These are phyloP conservation scores for Botia kubotai DNA, from an alignment of 2,797 vertebrate species.

Conservation along the genomic window DNA sequence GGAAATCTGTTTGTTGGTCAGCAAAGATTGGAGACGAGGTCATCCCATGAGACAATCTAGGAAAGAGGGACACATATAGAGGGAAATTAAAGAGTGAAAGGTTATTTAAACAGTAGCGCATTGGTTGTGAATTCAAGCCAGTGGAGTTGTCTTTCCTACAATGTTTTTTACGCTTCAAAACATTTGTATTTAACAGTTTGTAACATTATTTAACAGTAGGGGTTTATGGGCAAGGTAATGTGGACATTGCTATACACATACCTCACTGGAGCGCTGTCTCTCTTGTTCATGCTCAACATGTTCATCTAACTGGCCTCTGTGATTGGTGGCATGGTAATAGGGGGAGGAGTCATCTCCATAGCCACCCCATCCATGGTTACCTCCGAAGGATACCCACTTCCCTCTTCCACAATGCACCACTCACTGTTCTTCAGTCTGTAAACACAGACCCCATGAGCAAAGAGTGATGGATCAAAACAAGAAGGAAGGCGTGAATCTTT, in stretches of 20 bases:
- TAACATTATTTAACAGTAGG: neutral
- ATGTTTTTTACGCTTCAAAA: slow-evolving; percentile 25
- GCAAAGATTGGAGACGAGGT: slow-evolving; percentile 66
- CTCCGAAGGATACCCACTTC: slow-evolving; percentile 52
- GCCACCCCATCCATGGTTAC: slow-evolving; percentile 24
- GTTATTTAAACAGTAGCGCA: neutral
- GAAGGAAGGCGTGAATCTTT: neutral
- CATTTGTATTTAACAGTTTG: neutral
- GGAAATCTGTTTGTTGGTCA: slow-evolving; percentile 80
- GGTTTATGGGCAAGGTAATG: slow-evolving; percentile 16
- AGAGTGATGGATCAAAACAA: neutral
- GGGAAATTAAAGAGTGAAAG: neutral
- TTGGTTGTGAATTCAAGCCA: slow-evolving; percentile 4
- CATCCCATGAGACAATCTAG: slow-evolving; percentile 44
- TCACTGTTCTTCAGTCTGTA: slow-evolving; percentile 70
- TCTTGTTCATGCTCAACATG: slow-evolving; percentile 10
- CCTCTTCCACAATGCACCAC: slow-evolving; percentile 66
- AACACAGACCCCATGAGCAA: slow-evolving; percentile 3
- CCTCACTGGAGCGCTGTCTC: slow-evolving; percentile 42
- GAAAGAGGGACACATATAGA: neutral
- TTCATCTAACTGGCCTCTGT: slow-evolving; percentile 39
- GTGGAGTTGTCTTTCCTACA: slow-evolving; percentile 6
- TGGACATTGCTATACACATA: slow-evolving; percentile 19
- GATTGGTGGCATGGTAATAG: slow-evolving; percentile 57
- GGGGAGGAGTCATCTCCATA: slow-evolving; percentile 73